These are phyloP conservation scores for Pseudochirops corinnae DNA, from an alignment of 2,797 vertebrate species.

Conservation along the genomic window DNA sequence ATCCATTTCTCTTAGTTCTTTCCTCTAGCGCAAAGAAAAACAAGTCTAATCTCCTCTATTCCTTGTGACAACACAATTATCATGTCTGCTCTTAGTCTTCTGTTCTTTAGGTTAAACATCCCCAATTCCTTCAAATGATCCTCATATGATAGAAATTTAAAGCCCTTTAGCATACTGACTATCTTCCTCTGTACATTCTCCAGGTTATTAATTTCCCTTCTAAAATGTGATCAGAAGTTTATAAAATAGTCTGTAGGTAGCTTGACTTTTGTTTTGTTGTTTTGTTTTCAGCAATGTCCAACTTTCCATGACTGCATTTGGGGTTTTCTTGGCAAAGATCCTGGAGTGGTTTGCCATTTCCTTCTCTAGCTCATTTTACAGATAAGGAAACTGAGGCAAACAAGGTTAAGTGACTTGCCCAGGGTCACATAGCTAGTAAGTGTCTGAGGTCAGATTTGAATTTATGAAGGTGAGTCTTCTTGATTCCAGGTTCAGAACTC, in stretches of 20 bases:
- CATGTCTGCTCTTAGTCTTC: background rate
- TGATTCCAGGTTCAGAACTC: background rate
- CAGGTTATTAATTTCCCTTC: background rate
- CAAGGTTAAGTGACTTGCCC: background rate
- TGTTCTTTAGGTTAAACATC: background rate
- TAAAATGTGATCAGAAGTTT: background rate
- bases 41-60: background rate
- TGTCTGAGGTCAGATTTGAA: background rate
- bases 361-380: background rate
- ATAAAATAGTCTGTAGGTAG: background rate
- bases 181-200: background rate
- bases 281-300: background rate
- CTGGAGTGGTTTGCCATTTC: background rate
- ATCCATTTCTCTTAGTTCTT: background rate
- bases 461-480: background rate
- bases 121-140: background rate
- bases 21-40: background rate
- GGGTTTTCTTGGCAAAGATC: background rate
- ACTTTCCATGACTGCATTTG: background rate
- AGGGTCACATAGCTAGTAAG: background rate
- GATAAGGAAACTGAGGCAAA: background rate
- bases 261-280: background rate
- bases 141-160: background rate
- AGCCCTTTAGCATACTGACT: background rate
- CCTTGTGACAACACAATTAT: background rate